Evolutionary conservation across 2,113 vertebrate species (phyloP).

Genomic region (Syngnathus scovelli): DNA sequence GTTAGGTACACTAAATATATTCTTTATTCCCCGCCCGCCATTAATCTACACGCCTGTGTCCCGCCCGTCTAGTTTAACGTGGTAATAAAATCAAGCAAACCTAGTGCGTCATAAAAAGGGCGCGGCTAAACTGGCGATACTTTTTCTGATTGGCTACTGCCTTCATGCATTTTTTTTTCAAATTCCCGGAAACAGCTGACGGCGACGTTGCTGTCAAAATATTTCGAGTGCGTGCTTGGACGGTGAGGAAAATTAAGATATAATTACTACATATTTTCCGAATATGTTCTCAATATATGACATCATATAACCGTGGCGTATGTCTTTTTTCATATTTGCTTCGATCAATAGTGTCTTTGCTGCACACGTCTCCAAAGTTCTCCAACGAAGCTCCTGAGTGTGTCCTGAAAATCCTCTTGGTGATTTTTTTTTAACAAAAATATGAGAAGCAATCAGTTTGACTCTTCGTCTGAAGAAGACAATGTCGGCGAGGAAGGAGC

Average conservation of each 20-base stretch:
- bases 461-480: conserved; percentile 87
- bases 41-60: not conserved
- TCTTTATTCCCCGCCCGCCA: not conserved
- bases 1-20: not conserved
- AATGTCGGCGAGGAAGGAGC: conserved; percentile 64
- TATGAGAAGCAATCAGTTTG: conserved; percentile 72
- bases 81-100: not conserved
- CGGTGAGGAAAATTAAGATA: conserved; percentile 23
- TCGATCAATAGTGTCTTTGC: not conserved
- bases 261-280: not conserved
- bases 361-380: not conserved
- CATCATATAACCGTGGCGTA: not conserved
- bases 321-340: not conserved
- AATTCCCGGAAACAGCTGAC: conserved; percentile 38
- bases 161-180: conserved; percentile 43
- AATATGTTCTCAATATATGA: not conserved
- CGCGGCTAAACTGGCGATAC: too few relatives aligned
- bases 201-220: conserved; percentile 46
- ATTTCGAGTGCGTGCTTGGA: not conserved
- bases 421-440: not conserved
- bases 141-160: conserved; percentile 49
- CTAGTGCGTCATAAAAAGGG: not conserved
- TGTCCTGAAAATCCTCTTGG: too few relatives aligned
- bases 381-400: too few relatives aligned
- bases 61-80: not conserved